Evolutionary conservation across 2,797 vertebrate species (phyloP).

Genomic region (Ceryle rudis): DNA sequence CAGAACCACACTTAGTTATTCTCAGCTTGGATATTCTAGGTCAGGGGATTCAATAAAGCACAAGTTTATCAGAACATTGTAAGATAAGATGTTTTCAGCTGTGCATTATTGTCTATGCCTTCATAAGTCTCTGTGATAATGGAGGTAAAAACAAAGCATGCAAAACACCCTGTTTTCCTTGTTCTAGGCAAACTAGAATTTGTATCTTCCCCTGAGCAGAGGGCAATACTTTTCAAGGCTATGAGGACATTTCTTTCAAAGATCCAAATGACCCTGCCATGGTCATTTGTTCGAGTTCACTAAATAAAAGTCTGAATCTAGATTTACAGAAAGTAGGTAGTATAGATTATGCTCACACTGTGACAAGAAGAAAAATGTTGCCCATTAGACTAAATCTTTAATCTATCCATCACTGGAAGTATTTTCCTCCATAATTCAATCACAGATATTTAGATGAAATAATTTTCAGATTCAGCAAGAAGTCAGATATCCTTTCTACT

Average conservation of each 20-base stretch:
- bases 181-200: not conserved
- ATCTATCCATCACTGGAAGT: not conserved
- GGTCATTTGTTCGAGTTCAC: not conserved
- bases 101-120: not conserved
- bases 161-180: not conserved
- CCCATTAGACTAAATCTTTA: constrained; percentile 28
- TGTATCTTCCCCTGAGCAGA: not conserved
- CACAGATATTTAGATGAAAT: not conserved
- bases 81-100: not conserved
- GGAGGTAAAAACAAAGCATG: not conserved
- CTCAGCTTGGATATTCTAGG: not conserved
- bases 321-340: not conserved
- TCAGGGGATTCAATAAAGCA: not conserved
- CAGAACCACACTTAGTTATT: not conserved
- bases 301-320: not conserved
- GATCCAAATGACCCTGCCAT: not conserved
- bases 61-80: not conserved
- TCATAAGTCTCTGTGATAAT: not conserved
- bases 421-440: constrained; percentile 5
- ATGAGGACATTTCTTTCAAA: not conserved
- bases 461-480: not conserved
- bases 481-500: not conserved
- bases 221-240: not conserved
- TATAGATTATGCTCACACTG: not conserved
- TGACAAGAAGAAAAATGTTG: constrained; percentile 4